Evolutionary conservation across 2,888 invertebrate species (phyloP).

Genomic region (Thyatira batis): DNA sequence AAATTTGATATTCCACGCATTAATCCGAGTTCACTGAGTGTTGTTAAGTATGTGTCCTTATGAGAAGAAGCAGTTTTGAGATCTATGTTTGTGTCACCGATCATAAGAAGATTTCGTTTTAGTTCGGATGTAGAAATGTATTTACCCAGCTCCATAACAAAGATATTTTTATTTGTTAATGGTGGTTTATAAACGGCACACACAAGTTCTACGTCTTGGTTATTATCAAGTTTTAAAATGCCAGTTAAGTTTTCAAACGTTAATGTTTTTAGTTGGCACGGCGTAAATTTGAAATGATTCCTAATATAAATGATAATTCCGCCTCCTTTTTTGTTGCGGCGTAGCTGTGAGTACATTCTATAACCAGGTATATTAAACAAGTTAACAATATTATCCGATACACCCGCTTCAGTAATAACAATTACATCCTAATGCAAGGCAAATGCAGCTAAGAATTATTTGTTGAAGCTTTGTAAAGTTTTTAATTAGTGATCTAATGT

Average conservation of each 20-base stretch:
- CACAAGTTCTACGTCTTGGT: conserved; percentile 6
- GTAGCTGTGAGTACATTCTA: conserved; percentile 23
- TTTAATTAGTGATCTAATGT: conserved; percentile 25
- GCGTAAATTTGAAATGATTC: conserved; percentile 9
- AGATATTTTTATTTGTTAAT: conserved; percentile 12
- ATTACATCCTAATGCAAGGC: conserved; percentile 15
- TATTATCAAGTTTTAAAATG: conserved; percentile 6
- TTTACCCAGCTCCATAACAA: conserved; percentile 14
- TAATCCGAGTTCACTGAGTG: conserved; percentile 12
- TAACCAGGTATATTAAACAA: conserved; percentile 27
- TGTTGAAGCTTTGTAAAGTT: conserved; percentile 17
- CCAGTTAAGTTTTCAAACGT: conserved; percentile 18
- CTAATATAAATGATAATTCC: conserved; percentile 18
- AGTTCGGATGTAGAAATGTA: neutral
- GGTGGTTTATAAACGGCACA: conserved; percentile 23
- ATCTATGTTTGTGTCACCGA: conserved; percentile 11
- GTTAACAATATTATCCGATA: conserved; percentile 15
- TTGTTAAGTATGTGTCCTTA: conserved; percentile 8
- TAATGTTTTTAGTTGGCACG: conserved; percentile 1
- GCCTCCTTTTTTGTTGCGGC: conserved; percentile 17
- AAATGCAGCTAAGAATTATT: conserved; percentile 10
- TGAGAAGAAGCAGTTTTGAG: conserved; percentile 1
- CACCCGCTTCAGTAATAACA: conserved; percentile 18
- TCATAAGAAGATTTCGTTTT: no score
- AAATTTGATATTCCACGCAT: conserved; percentile 18